A percentile compares a stretch with the other conserved stretches of the same genome.
These are phyloP conservation scores for Pimpla rufipes DNA, from an alignment of 2,888 invertebrate species.

Conservation along the genomic window DNA sequence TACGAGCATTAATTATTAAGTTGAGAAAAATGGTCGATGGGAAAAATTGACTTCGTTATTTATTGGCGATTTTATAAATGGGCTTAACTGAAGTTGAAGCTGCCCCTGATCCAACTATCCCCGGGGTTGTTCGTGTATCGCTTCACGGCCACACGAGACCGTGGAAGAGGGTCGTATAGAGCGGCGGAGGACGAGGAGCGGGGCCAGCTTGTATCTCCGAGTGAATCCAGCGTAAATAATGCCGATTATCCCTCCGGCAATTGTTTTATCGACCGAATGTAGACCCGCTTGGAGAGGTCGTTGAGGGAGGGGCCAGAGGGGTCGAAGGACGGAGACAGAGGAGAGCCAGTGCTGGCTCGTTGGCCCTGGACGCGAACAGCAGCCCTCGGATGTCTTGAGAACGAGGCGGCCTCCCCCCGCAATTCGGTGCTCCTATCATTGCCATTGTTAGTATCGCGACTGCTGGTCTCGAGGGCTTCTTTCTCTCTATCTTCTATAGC, in stretches of 20 bases:
- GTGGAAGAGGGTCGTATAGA: slow-evolving; percentile 35
- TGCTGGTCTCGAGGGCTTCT: neutral
- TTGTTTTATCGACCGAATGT: slow-evolving; percentile 84
- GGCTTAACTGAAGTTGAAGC: too few relatives aligned
- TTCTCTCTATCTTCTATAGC: slow-evolving; percentile 4
- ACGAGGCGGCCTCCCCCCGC: slow-evolving; percentile 14
- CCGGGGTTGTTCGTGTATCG: slow-evolving; percentile 14
- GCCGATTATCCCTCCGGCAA: slow-evolving; percentile 85
- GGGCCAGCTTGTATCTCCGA: slow-evolving; percentile 77
- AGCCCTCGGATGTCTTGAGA: slow-evolving; percentile 29
- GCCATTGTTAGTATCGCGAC: neutral
- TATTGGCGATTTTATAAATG: too few relatives aligned
- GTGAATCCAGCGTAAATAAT: slow-evolving; percentile 85
- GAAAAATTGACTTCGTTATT: too few relatives aligned
- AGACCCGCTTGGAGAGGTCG: slow-evolving; percentile 54
- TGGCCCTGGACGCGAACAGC: slow-evolving; percentile 1
- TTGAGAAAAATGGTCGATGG: too few relatives aligned
- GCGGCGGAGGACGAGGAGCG: slow-evolving; percentile 41
- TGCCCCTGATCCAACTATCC: too few relatives aligned
- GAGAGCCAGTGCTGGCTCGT: slow-evolving; percentile 43
- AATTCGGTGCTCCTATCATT: slow-evolving; percentile 28
- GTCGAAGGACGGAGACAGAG: slow-evolving; percentile 39
- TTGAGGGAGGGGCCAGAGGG: slow-evolving; percentile 32
- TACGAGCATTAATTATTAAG: too few relatives aligned
- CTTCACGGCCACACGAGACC: slow-evolving; percentile 14